These are phyloP conservation scores for Macrotus californicus DNA, from an alignment of 2,113 vertebrate species.

Conservation along the genomic window DNA sequence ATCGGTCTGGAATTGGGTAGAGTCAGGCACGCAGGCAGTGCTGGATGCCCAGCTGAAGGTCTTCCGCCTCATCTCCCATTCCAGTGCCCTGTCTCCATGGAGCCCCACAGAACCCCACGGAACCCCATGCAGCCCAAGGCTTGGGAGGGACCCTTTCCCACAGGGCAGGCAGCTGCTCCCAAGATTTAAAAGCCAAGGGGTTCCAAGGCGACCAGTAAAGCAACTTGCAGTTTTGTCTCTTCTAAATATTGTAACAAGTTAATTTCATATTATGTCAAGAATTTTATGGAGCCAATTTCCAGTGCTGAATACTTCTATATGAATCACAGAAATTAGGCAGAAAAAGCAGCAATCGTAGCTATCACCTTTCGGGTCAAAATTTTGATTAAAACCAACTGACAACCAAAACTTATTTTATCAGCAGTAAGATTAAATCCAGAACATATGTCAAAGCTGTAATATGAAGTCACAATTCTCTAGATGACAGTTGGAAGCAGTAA, in stretches of 20 bases:
- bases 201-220: not conserved
- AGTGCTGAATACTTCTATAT: not conserved
- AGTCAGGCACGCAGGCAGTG: fast-evolving
- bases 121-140: not conserved
- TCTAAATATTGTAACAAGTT: not conserved
- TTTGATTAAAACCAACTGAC: conserved; percentile 63
- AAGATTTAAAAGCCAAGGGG: not conserved
- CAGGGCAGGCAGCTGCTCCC: not conserved
- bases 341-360: conserved; percentile 16
- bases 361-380: conserved; percentile 36
- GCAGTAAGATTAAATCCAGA: conserved; percentile 39
- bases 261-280: conserved; percentile 35
- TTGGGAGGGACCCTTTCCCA: not conserved
- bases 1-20: not conserved
- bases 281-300: conserved; percentile 24
- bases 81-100: fast-evolving
- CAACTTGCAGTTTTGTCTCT: not conserved
- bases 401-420: conserved; percentile 36
- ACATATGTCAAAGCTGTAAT: conserved; percentile 16
- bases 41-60: not conserved
- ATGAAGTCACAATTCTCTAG: conserved; percentile 41
- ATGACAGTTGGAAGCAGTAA: conserved; percentile 3
- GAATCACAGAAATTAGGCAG: conserved; percentile 1
- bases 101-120: not conserved
- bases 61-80: not conserved